Percentiles rank a stretch among this genome's conserved stretches.
Conservation (phyloP, 2,113 vertebrate species). For the Perca flavescens region DNA sequence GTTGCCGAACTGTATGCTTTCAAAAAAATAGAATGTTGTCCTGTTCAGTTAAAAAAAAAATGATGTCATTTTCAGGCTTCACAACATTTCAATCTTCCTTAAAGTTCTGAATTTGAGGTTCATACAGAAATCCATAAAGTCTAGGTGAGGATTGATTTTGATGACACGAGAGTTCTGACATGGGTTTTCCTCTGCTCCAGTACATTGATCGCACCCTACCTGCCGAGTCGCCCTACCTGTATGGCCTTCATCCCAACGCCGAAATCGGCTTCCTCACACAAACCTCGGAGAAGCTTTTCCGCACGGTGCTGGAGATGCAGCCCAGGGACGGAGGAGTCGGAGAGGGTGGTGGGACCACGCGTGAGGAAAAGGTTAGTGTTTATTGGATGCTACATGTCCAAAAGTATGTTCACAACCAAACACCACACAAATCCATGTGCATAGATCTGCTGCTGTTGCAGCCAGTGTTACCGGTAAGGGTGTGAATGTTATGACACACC, state of each 20-base stretch:
- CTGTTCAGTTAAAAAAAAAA: neutral
- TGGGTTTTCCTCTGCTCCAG: conserved; percentile 74
- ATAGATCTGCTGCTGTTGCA: neutral
- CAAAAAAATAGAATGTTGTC: conserved; percentile 2
- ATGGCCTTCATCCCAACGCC: conserved; percentile 95
- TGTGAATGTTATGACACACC: neutral
- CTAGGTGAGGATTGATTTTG: neutral
- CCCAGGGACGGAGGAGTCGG: conserved; percentile 83
- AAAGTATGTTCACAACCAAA: neutral
- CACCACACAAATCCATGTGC: too few relatives aligned
- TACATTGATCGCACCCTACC: conserved; percentile 92
- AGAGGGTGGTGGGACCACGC: conserved; percentile 74
- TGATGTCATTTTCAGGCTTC: neutral
- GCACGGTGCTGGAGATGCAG: conserved; percentile 91
- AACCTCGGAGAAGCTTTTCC: conserved; percentile 93
- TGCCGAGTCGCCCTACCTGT: conserved; percentile 92
- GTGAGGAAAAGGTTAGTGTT: conserved; percentile 91
- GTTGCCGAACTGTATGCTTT: conserved; percentile 22
- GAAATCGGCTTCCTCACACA: conserved; percentile 96
- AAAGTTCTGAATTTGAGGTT: neutral
- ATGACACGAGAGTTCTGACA: conserved; percentile 12
- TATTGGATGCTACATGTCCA: neutral
- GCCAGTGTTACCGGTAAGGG: neutral
- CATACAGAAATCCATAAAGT: neutral
- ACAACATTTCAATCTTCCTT: neutral